These are phyloP conservation scores for Conger conger DNA, from an alignment of 2,113 vertebrate genomes.

Conservation along the genomic window DNA sequence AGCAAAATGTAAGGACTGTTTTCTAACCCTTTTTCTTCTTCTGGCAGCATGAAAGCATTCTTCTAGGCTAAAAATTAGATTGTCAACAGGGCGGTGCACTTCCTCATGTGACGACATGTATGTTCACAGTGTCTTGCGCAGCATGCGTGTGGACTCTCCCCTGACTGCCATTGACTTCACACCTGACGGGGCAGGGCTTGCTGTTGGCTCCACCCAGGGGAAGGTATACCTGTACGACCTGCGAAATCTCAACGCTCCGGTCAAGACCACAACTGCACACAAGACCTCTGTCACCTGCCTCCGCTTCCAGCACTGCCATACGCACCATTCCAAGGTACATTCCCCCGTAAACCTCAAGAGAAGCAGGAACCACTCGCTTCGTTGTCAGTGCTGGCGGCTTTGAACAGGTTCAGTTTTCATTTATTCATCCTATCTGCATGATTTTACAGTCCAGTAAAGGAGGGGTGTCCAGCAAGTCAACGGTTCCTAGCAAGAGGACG, in stretches of 20 bases:
- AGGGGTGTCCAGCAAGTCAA: slow-evolving; percentile 68
- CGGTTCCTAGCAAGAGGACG: slow-evolving; percentile 62
- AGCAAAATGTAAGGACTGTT: slow-evolving; percentile 90
- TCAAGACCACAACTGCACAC: slow-evolving; percentile 82
- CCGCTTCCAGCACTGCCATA: slow-evolving; percentile 77
- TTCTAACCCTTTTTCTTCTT: not conserved
- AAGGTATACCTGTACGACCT: slow-evolving; percentile 92
- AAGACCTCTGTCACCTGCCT: slow-evolving; percentile 93
- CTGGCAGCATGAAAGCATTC: not conserved
- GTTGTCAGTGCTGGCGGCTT: not conserved
- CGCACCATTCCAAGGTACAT: slow-evolving; percentile 75
- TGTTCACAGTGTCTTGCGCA: slow-evolving; percentile 69
- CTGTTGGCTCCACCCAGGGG: slow-evolving; percentile 88
- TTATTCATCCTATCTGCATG: not conserved
- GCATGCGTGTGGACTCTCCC: slow-evolving; percentile 82
- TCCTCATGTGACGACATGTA: not conserved
- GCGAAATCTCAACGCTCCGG: slow-evolving; percentile 83
- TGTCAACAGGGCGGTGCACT: not conserved
- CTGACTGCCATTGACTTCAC: slow-evolving; percentile 91
- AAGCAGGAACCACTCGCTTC: not conserved
- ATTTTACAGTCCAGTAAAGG: slow-evolving; percentile 74
- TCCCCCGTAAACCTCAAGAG: not conserved
- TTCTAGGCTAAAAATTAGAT: not conserved
- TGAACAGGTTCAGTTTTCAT: not conserved
- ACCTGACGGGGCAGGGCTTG: slow-evolving; percentile 85